Evolutionary conservation across 2,113 vertebrate genomes (phyloP).

Genomic region (Pluvialis apricaria): DNA sequence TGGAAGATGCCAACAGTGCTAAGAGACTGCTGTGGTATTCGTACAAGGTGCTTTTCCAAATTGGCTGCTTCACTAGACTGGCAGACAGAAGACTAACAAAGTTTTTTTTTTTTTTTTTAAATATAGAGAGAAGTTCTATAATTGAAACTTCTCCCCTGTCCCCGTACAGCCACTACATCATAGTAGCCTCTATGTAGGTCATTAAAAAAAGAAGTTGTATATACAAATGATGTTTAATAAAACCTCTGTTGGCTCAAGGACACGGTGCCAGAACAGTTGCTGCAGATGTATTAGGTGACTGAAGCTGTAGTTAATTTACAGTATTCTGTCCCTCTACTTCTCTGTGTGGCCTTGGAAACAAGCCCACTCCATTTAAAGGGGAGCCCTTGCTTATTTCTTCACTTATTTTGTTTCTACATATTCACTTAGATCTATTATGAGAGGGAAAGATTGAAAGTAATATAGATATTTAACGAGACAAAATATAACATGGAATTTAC

Average conservation of each 20-base stretch:
- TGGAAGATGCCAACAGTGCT: constrained; percentile 42
- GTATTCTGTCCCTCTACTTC: background rate
- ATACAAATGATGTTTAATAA: constrained; percentile 50
- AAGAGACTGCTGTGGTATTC: constrained; percentile 44
- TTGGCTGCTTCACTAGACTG: constrained; percentile 43
- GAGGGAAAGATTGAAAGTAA: constrained; percentile 16
- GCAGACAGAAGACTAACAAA: constrained; percentile 64
- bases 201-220: constrained; percentile 23
- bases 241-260: constrained; percentile 31
- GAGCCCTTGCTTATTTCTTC: constrained; percentile 29
- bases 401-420: background rate
- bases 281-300: constrained; percentile 23
- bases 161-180: constrained; percentile 21
- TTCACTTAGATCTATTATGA: constrained; percentile 18
- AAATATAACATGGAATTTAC: constrained; percentile 45
- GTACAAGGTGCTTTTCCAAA: constrained; percentile 59
- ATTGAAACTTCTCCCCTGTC: constrained; percentile 23
- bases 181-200: constrained; percentile 18
- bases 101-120: constrained; percentile 33
- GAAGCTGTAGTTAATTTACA: constrained; percentile 15
- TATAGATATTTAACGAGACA: constrained; percentile 11
- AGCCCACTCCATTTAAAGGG: background rate
- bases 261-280: constrained; percentile 48
- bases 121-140: constrained; percentile 52
- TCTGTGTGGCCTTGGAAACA: constrained; percentile 31